A percentile compares a stretch with the other conserved stretches of the same genome.
Conservation (phyloP, 2,888 invertebrate species). For the Lithophane ornitopus region DNA sequence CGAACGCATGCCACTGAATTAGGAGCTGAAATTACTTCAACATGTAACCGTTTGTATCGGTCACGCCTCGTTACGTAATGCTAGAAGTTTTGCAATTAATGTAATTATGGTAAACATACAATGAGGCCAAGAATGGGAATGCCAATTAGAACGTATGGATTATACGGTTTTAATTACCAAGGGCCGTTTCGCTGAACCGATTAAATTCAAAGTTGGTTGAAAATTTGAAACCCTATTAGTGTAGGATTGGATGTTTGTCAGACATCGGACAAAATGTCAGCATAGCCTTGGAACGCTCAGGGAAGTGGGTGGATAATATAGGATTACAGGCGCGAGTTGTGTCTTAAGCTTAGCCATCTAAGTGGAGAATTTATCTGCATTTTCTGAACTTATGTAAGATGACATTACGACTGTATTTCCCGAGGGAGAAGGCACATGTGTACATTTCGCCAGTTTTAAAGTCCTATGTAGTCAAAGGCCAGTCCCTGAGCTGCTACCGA, state of each 20-base stretch:
- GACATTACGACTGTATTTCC: constrained; percentile 6
- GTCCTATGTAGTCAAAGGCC: not conserved
- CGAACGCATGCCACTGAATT: constrained; percentile 24
- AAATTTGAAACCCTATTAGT: constrained; percentile 39
- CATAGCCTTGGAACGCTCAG: constrained; percentile 29
- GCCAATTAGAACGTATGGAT: constrained; percentile 29
- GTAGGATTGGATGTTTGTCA: constrained; percentile 11
- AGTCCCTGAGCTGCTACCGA: not conserved
- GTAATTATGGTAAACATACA: constrained; percentile 34
- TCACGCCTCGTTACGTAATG: constrained; percentile 40
- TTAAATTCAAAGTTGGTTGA: constrained; percentile 24
- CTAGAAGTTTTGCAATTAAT: constrained; percentile 36
- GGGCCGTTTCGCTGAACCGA: constrained; percentile 18
- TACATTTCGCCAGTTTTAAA: not conserved
- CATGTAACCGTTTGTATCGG: constrained; percentile 29
- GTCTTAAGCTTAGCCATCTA: constrained; percentile 29
- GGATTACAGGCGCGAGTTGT: constrained; percentile 42
- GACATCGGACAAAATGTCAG: constrained; percentile 45
- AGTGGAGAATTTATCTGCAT: constrained; percentile 30
- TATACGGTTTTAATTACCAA: constrained; percentile 23
- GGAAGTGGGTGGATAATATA: constrained; percentile 40
- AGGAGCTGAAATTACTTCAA: constrained; percentile 40
- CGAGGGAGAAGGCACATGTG: not conserved
- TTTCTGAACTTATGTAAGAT: constrained; percentile 36
- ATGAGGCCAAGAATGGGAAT: constrained; percentile 42